These are phyloP conservation scores for Drosophila jambulina DNA, from an alignment of 1,140 invertebrate genomes.

Conservation along the genomic window DNA sequence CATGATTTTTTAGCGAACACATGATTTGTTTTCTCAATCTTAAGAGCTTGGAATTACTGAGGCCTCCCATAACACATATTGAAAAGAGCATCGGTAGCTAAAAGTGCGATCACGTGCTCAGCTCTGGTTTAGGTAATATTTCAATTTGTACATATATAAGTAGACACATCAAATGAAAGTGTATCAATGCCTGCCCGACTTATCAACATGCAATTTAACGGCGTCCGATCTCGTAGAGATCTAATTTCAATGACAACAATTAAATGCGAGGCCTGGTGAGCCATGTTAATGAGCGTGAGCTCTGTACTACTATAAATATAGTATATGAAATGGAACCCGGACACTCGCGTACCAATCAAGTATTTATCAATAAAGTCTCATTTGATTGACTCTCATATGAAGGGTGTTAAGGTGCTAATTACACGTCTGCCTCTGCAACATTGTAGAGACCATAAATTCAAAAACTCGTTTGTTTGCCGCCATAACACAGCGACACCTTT, in stretches of 20 bases:
- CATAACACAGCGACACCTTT: background rate
- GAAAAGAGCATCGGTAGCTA: too few relatives aligned
- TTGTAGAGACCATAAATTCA: conserved; percentile 9
- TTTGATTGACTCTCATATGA: conserved; percentile 3
- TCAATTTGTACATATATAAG: too few relatives aligned
- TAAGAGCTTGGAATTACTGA: background rate
- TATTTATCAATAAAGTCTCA: conserved; percentile 14
- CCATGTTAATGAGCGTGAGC: conserved; percentile 13
- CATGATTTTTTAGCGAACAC: too few relatives aligned
- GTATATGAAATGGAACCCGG: conserved; percentile 16
- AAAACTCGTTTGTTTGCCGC: conserved; percentile 19
- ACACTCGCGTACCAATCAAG: conserved; percentile 11
- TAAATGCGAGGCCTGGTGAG: conserved; percentile 8
- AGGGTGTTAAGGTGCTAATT: conserved; percentile 4
- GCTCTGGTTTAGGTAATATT: too few relatives aligned
- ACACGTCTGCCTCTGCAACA: background rate
- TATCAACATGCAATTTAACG: background rate
- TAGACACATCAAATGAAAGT: background rate
- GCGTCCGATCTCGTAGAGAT: conserved; percentile 5
- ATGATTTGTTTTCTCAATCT: background rate
- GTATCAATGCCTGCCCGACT: background rate
- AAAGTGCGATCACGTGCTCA: too few relatives aligned
- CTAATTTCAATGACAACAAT: conserved; percentile 15
- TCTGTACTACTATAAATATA: background rate
- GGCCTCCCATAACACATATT: too few relatives aligned